Conservation (phyloP, 2,888 invertebrate genomes). For the Xanthorhoe designata region DNA sequence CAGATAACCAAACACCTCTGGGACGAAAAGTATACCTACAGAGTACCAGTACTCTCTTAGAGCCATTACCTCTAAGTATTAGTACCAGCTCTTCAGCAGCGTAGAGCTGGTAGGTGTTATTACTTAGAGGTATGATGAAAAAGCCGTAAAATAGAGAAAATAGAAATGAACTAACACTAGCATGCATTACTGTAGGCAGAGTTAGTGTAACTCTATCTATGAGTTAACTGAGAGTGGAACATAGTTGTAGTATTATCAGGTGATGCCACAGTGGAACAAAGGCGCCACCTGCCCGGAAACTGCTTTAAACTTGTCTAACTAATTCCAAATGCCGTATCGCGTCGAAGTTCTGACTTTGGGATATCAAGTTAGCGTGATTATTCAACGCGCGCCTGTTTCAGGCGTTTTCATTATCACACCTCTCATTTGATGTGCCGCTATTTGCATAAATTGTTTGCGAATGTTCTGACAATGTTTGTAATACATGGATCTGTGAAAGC, state of each 20-base stretch:
- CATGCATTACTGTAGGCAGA: conserved; percentile 4
- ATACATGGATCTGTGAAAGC: conserved; percentile 19
- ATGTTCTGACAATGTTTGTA: conserved; percentile 31
- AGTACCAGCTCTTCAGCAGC: too few relatives aligned
- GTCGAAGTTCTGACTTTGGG: conserved; percentile 60
- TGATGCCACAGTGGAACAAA: conserved; percentile 62
- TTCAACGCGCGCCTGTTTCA: conserved; percentile 50
- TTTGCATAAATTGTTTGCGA: conserved; percentile 35
- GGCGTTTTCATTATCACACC: conserved; percentile 49
- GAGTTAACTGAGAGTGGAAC: conserved; percentile 52
- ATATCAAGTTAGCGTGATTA: conserved; percentile 59
- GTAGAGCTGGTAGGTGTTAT: too few relatives aligned
- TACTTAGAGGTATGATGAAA: neutral
- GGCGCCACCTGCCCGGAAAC: conserved; percentile 62
- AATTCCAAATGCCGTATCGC: conserved; percentile 63
- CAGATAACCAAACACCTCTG: too few relatives aligned
- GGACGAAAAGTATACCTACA: too few relatives aligned
- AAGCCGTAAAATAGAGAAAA: neutral
- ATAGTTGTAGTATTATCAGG: conserved; percentile 68
- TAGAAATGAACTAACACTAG: neutral
- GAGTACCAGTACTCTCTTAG: too few relatives aligned
- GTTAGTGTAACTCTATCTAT: conserved; percentile 14
- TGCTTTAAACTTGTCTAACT: conserved; percentile 64
- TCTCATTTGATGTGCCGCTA: conserved; percentile 36
- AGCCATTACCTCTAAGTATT: too few relatives aligned